phyloP scores from a whole-genome alignment of 2,113 vertebrate species.

The Eptesicus fuscus region DNA sequence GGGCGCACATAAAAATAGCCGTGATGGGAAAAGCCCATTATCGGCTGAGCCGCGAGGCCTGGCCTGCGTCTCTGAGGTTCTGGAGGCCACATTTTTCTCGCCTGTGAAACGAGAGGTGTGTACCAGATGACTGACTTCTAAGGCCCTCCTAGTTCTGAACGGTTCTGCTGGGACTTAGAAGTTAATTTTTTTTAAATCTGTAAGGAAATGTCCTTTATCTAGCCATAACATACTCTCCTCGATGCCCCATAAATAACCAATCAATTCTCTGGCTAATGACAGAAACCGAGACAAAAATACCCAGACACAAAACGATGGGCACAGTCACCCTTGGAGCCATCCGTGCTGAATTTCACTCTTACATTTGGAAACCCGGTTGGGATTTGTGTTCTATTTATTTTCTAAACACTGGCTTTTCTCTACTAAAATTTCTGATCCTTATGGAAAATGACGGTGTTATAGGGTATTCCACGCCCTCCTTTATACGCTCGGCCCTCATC shows the following conservation, averaged over 20 bases:
- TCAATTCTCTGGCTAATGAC: not conserved
- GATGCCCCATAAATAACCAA: not conserved
- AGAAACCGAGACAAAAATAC: constrained; percentile 19
- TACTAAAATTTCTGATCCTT: not conserved
- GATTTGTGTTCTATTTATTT: not conserved
- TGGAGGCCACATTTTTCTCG: constrained; percentile 35
- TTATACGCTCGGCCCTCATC: not conserved
- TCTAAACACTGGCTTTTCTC: constrained; percentile 16
- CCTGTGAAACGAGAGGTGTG: constrained; percentile 44
- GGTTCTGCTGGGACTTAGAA: constrained; percentile 19
- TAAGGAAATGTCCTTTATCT: constrained; percentile 6
- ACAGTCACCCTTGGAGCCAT: not conserved
- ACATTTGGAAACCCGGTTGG: not conserved
- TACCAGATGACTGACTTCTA: constrained; percentile 17
- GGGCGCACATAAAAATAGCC: constrained; percentile 38
- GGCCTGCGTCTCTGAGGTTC: not conserved
- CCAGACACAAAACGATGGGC: not conserved
- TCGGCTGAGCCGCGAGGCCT: not conserved
- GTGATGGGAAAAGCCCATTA: constrained; percentile 27
- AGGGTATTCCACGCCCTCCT: not conserved
- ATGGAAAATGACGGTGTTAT: not conserved
- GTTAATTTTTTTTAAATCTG: constrained; percentile 37
- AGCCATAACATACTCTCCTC: not conserved
- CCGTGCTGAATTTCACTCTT: not conserved
- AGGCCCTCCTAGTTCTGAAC: constrained; percentile 30